Percentiles rank a stretch among this genome's conserved stretches.
Conservation (phyloP, 2,113 vertebrate species). For the Anarrhichthys ocellatus region DNA sequence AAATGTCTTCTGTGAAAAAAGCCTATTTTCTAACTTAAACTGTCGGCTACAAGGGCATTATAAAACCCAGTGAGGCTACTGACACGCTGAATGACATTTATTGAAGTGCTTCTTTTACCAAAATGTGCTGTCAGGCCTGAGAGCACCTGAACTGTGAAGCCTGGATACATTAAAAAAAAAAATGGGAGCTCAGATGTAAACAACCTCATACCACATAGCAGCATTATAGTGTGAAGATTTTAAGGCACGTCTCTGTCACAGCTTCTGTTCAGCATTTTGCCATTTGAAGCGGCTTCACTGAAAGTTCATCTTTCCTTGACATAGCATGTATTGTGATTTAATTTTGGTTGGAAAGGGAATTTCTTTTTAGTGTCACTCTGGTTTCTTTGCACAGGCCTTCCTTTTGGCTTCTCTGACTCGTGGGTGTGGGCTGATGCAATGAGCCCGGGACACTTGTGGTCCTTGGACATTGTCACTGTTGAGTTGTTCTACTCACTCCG, state of each 20-base stretch:
- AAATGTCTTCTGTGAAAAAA: not conserved
- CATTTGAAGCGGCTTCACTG: not conserved
- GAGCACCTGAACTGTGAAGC: not conserved
- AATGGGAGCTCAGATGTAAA: not conserved
- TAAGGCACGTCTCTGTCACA: not conserved
- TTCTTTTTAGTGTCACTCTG: not conserved
- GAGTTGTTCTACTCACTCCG: constrained; percentile 42
- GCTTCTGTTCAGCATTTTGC: not conserved
- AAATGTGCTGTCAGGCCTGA: not conserved
- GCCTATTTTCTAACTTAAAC: not conserved
- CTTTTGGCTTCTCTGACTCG: not conserved
- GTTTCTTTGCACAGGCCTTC: constrained; percentile 11
- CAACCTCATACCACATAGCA: no score
- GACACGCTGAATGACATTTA: not conserved
- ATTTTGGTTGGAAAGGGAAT: not conserved
- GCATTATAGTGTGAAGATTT: not conserved
- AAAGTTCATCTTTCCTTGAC: not conserved
- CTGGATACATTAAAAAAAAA: not conserved
- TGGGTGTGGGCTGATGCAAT: not conserved
- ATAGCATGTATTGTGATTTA: not conserved
- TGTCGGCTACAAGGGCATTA: not conserved
- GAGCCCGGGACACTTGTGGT: constrained; percentile 7
- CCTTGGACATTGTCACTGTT: constrained; percentile 41
- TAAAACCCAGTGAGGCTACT: not conserved
- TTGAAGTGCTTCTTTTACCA: not conserved